Percentiles rank a stretch among this genome's conserved stretches.
These are phyloP conservation scores for Araneus ventricosus DNA, from an alignment of 1,140 invertebrate genomes.

Conservation along the genomic window DNA sequence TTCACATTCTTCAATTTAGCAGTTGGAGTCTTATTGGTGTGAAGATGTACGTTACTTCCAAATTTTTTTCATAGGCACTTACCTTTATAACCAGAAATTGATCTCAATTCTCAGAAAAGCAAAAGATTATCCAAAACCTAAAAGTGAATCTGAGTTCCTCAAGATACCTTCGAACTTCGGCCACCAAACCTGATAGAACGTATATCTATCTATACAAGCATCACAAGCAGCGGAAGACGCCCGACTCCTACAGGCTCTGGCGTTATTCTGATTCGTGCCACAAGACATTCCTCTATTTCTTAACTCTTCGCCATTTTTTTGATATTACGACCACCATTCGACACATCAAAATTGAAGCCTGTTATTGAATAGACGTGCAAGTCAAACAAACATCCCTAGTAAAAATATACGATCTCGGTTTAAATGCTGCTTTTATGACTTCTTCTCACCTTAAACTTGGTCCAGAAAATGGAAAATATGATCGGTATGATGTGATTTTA, in stretches of 20 bases:
- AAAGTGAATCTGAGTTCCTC: neutral
- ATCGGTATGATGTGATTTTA: neutral
- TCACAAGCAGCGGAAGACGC: neutral
- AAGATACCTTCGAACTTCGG: slow-evolving; percentile 18
- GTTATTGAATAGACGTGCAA: neutral
- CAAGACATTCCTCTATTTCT: neutral
- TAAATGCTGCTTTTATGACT: slow-evolving; percentile 1
- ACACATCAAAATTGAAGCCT: neutral
- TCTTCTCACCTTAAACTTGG: neutral
- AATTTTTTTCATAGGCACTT: too few species aligned
- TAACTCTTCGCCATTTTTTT: neutral
- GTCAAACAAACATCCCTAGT: neutral
- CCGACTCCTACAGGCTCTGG: neutral
- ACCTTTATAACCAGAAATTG: too few species aligned
- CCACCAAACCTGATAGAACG: neutral
- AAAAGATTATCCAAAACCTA: too few species aligned
- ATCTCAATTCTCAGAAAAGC: too few species aligned
- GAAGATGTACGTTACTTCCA: too few species aligned
- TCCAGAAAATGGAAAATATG: neutral
- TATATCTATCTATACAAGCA: neutral
- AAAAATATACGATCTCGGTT: neutral
- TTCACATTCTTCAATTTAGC: too few species aligned
- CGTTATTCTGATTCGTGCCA: neutral
- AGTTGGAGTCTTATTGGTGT: too few species aligned
- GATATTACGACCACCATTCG: neutral